Percentiles rank a stretch among this genome's conserved stretches.
These are phyloP conservation scores for Cryptophagus acutangulus DNA, from an alignment of 2,888 invertebrate species.

Conservation along the genomic window DNA sequence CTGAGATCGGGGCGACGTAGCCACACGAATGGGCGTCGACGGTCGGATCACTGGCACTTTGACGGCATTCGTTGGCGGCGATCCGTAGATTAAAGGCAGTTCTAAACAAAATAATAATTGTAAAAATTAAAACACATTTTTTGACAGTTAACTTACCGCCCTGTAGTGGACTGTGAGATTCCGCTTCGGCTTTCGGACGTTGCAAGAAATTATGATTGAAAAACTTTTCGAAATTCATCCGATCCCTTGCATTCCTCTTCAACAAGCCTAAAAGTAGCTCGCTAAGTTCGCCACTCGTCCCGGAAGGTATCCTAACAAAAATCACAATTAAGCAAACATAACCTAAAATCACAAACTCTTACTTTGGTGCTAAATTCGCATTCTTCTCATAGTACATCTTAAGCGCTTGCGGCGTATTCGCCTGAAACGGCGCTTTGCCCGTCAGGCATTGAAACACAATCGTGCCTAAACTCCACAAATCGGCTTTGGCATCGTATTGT, in stretches of 20 bases:
- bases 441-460: conserved; percentile 88
- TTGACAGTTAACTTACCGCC: conserved; percentile 13
- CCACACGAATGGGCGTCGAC: conserved; percentile 35
- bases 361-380: conserved; percentile 84
- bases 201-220: conserved; percentile 90
- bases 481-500: conserved; percentile 98
- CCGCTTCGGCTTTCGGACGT: conserved; percentile 56
- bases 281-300: conserved; percentile 85
- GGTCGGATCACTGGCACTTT: conserved; percentile 26
- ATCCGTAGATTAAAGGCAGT: conserved; percentile 40
- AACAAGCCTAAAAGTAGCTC: conserved; percentile 82
- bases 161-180: conserved; percentile 44
- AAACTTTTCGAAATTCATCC: conserved; percentile 94
- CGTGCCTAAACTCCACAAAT: conserved; percentile 98
- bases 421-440: conserved; percentile 97
- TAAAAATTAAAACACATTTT: no score
- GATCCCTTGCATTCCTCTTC: conserved; percentile 87
- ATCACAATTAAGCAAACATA: conserved; percentile 5
- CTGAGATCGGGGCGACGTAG: conserved; percentile 39
- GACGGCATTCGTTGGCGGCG: conserved; percentile 33
- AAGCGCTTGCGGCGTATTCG: conserved; percentile 94
- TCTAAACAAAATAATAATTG: conserved; percentile 28
- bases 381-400: conserved; percentile 97
- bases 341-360: conserved; percentile 42
- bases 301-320: conserved; percentile 77